Conservation (phyloP, 2,888 invertebrate species). For the Heliconius sara region DNA sequence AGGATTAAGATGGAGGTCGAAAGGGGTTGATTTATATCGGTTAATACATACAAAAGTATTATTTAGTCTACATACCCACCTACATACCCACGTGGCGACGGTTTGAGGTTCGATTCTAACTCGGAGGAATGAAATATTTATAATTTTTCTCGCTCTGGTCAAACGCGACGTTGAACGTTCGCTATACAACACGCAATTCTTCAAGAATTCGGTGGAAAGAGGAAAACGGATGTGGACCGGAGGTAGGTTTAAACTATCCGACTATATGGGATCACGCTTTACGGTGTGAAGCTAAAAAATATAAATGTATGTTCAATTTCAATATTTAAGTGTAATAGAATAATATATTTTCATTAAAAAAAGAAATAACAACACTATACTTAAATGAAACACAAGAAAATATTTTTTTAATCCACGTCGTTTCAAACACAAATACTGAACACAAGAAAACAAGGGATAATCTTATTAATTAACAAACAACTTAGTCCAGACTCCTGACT, state of each 20-base stretch:
- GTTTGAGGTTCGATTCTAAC: neutral
- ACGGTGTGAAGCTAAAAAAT: too few species aligned
- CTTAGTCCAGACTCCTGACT: conserved; percentile 15
- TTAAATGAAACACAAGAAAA: neutral
- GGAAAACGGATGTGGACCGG: too few species aligned
- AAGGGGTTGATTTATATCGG: neutral
- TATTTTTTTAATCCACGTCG: neutral
- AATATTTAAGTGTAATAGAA: neutral
- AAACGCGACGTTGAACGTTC: neutral
- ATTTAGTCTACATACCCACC: too few species aligned
- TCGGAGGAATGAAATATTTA: neutral
- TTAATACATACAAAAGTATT: neutral
- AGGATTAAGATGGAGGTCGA: conserved; percentile 27
- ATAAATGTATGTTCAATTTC: too few species aligned
- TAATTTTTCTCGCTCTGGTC: too few species aligned
- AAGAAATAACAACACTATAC: neutral
- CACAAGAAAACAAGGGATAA: neutral
- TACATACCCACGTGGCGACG: too few species aligned
- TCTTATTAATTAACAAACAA: conserved; percentile 10
- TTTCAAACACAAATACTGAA: neutral
- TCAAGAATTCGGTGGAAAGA: neutral
- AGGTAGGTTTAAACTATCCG: too few species aligned
- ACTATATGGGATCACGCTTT: too few species aligned
- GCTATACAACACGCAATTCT: neutral
- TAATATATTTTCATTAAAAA: neutral